These are phyloP conservation scores for Rhinogobius similis DNA, from an alignment of 2,113 vertebrate species.

Conservation along the genomic window DNA sequence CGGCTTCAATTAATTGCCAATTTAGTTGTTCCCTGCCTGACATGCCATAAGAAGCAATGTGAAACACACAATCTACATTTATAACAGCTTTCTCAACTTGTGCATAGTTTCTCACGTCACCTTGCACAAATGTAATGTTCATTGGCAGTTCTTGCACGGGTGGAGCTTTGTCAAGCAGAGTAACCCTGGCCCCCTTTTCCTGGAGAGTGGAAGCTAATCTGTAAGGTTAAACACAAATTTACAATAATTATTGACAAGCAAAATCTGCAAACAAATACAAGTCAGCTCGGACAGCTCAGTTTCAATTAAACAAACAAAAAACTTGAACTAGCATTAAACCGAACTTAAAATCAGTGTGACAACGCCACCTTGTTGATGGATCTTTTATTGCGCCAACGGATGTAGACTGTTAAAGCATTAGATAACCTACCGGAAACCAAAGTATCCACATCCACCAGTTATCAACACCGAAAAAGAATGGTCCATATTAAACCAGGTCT, in stretches of 20 bases:
- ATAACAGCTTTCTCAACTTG: conserved; percentile 79
- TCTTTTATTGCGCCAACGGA: neutral
- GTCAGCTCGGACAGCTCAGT: too few species aligned
- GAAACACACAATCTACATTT: conserved; percentile 86
- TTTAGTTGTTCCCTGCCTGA: conserved; percentile 93
- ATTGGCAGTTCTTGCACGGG: conserved; percentile 76
- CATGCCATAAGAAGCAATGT: conserved; percentile 93
- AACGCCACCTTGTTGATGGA: conserved; percentile 36
- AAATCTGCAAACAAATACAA: too few species aligned
- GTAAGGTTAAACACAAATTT: conserved; percentile 34
- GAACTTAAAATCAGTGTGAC: neutral
- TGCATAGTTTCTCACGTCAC: conserved; percentile 80
- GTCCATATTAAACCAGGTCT: conserved; percentile 61
- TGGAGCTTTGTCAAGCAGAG: conserved; percentile 84
- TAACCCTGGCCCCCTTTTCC: conserved; percentile 75
- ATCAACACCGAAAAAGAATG: conserved; percentile 69
- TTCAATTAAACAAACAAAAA: neutral
- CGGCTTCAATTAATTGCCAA: conserved; percentile 80
- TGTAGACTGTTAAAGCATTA: neutral
- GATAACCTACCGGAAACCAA: conserved; percentile 88
- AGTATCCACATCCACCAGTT: conserved; percentile 91
- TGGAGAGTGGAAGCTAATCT: conserved; percentile 85
- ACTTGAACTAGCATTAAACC: too few species aligned
- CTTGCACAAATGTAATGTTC: conserved; percentile 79
- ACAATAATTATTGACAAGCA: neutral